These are phyloP conservation scores for Falco punctatus DNA, from an alignment of 2,113 vertebrate species.

Conservation along the genomic window DNA sequence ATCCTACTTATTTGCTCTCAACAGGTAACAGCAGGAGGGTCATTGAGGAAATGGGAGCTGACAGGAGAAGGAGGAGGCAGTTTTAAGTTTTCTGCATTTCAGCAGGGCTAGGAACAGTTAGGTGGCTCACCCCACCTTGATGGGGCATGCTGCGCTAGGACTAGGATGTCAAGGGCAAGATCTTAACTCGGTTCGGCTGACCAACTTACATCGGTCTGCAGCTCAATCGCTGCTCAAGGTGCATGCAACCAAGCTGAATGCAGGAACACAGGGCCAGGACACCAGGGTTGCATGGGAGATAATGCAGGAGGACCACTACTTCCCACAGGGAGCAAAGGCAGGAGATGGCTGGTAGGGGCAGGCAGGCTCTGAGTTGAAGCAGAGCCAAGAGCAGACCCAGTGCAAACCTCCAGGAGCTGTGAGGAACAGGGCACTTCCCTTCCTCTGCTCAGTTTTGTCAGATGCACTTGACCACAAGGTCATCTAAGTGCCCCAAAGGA, in stretches of 20 bases:
- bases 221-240: not conserved
- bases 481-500: not conserved
- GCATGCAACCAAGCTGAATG: not conserved
- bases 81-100: not conserved
- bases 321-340: not conserved
- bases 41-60: not conserved
- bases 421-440: not conserved
- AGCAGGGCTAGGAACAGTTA: not conserved
- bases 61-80: not conserved
- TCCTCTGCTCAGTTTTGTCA: not conserved
- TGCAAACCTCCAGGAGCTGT: not conserved
- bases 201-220: not conserved
- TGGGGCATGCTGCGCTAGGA: not conserved
- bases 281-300: not conserved
- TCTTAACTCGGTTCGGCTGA: not conserved
- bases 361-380: not conserved
- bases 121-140: not conserved
- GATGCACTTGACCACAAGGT: not conserved
- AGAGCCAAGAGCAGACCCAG: not conserved
- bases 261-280: not conserved
- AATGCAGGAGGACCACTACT: not conserved
- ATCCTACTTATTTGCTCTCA: not conserved
- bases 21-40: not conserved
- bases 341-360: not conserved
- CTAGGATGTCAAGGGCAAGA: not conserved